Conservation (phyloP, 2,888 invertebrate genomes). For the Micoletzkya japonica region DNA sequence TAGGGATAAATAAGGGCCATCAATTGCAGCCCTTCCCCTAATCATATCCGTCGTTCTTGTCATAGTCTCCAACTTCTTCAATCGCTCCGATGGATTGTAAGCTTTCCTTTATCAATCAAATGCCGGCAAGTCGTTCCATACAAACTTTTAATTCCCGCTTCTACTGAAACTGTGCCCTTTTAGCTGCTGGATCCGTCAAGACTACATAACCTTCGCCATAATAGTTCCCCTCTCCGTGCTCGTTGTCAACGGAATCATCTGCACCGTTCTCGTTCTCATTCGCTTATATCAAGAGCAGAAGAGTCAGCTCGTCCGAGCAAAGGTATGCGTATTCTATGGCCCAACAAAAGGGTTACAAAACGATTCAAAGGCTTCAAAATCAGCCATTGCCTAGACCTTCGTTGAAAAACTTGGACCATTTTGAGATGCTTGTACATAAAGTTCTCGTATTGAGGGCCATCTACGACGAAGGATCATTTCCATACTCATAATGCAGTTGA, state of each 20-base stretch:
- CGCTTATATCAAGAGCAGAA: conserved; percentile 28
- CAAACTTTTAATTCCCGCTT: conserved; percentile 10
- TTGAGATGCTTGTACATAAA: neutral
- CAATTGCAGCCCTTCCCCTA: conserved; percentile 33
- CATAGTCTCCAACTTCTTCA: conserved; percentile 45
- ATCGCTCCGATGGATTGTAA: conserved; percentile 41
- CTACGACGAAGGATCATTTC: conserved; percentile 32
- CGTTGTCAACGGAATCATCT: conserved; percentile 43
- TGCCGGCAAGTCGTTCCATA: neutral
- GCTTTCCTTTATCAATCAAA: neutral
- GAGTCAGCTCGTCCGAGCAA: conserved; percentile 37
- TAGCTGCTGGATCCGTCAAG: conserved; percentile 53
- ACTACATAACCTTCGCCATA: conserved; percentile 43
- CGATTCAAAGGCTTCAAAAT: too few relatives aligned
- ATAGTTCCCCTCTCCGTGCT: conserved; percentile 47
- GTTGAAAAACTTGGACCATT: too few relatives aligned
- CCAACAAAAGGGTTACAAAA: neutral
- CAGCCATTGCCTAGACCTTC: too few relatives aligned
- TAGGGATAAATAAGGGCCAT: too few relatives aligned
- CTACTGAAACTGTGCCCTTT: conserved; percentile 8
- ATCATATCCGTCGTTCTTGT: conserved; percentile 35
- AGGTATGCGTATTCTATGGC: neutral
- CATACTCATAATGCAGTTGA: conserved; percentile 47
- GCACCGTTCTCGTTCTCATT: conserved; percentile 39
- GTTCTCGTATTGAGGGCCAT: conserved; percentile 24